These are phyloP conservation scores for Maylandia zebra DNA, from an alignment of 2,113 vertebrate species.

Conservation along the genomic window DNA sequence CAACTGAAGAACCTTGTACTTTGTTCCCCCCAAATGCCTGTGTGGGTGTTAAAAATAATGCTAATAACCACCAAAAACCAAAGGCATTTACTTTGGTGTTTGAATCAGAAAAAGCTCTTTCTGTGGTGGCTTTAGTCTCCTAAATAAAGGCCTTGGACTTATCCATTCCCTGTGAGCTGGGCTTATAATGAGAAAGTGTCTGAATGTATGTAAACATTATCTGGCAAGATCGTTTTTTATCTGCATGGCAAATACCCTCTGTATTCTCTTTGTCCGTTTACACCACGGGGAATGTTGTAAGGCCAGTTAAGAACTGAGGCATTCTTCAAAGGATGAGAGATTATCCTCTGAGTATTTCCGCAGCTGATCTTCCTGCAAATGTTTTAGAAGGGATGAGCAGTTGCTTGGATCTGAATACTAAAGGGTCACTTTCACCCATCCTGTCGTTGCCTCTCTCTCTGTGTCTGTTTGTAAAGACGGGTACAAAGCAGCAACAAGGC, in stretches of 20 bases:
- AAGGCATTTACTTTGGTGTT: slow-evolving; percentile 8
- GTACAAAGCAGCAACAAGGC: slow-evolving; percentile 9
- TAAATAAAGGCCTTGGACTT: slow-evolving; percentile 6
- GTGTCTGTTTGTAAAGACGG: neutral
- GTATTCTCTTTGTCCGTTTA: slow-evolving; percentile 3
- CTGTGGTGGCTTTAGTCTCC: neutral
- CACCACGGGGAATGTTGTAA: neutral
- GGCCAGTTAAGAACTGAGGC: slow-evolving; percentile 28
- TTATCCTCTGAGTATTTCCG: slow-evolving; percentile 30
- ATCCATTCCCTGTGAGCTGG: slow-evolving; percentile 1
- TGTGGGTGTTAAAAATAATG: slow-evolving; percentile 10
- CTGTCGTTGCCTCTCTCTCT: neutral
- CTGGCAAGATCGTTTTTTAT: slow-evolving; percentile 27
- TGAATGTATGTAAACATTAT: slow-evolving; percentile 40
- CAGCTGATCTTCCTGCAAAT: slow-evolving; percentile 20
- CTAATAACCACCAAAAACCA: neutral
- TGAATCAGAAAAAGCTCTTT: slow-evolving; percentile 8
- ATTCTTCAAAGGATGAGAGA: slow-evolving; percentile 45
- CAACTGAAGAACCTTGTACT: neutral
- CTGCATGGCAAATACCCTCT: slow-evolving; percentile 26
- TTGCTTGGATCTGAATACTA: slow-evolving; percentile 7
- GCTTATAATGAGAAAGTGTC: slow-evolving; percentile 28
- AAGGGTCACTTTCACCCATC: slow-evolving; percentile 32
- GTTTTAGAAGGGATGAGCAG: slow-evolving; percentile 4
- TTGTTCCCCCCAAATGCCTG: slow-evolving; percentile 3